Evolutionary conservation across 2,888 invertebrate genomes (phyloP).

Genomic region (Brenthis hecate): DNA sequence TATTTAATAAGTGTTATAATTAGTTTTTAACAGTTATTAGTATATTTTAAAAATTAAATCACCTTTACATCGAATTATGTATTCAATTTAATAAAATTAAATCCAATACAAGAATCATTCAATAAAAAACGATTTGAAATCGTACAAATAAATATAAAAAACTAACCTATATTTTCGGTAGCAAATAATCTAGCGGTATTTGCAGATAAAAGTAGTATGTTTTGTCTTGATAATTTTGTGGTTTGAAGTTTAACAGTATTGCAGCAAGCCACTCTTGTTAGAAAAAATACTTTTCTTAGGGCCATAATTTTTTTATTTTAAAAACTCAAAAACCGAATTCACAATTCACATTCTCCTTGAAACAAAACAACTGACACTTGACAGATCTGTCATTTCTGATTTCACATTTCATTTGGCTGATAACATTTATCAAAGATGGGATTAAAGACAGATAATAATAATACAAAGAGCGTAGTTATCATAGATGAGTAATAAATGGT

Average conservation of each 20-base stretch:
- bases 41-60: not conserved
- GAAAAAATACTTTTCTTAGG: constrained; percentile 67
- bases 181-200: constrained; percentile 65
- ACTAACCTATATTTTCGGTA: constrained; percentile 75
- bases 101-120: not conserved
- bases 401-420: not conserved
- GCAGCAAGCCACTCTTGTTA: constrained; percentile 63
- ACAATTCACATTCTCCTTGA: constrained; percentile 38
- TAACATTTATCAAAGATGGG: not conserved
- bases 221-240: constrained; percentile 59
- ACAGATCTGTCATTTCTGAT: constrained; percentile 6
- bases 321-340: constrained; percentile 29
- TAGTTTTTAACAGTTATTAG: not conserved
- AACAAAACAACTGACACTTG: constrained; percentile 34
- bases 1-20: not conserved
- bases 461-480: no score
- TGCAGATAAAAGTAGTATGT: constrained; percentile 59
- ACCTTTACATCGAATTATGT: not conserved
- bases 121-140: constrained; percentile 13
- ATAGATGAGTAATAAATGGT: no score
- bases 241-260: constrained; percentile 57
- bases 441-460: no score
- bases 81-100: constrained; percentile 18
- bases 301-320: constrained; percentile 57
- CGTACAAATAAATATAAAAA: constrained; percentile 33